phyloP scores from a whole-genome alignment of 2,888 invertebrate species.

The Drosophila robusta region DNA sequence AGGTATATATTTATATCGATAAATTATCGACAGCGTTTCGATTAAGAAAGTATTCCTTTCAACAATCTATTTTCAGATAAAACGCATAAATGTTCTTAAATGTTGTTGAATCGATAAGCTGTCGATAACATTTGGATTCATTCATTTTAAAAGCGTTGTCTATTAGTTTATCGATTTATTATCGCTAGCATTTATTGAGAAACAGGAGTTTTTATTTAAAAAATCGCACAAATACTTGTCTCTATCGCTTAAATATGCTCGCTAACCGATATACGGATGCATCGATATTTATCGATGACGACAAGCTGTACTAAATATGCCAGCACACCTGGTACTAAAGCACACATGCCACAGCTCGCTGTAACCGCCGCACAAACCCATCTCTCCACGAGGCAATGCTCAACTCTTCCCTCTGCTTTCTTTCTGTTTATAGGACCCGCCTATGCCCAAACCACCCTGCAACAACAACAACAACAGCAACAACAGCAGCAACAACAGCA shows the following conservation, averaged over 20 bases:
- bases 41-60: no score
- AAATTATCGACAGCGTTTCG: no score
- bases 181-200: neutral
- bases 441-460: slow-evolving; percentile 52
- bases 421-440: slow-evolving; percentile 59
- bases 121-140: slow-evolving; percentile 6
- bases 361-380: slow-evolving; percentile 45
- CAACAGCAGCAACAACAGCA: slow-evolving; percentile 36
- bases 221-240: neutral
- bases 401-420: slow-evolving; percentile 11
- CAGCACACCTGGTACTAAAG: slow-evolving; percentile 27
- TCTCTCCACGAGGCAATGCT: neutral
- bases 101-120: neutral
- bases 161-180: no score
- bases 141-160: no score
- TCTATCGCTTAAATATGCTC: neutral
- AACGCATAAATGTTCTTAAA: no score
- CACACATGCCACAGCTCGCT: slow-evolving; percentile 55
- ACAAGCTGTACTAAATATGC: slow-evolving; percentile 20
- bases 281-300: slow-evolving; percentile 19
- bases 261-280: neutral
- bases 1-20: no score
- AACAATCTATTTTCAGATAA: no score
- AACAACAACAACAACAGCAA: slow-evolving; percentile 33
- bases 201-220: no score